phyloP scores from a whole-genome alignment of 2,888 invertebrate species.

The Drosophila nigricruria region DNA sequence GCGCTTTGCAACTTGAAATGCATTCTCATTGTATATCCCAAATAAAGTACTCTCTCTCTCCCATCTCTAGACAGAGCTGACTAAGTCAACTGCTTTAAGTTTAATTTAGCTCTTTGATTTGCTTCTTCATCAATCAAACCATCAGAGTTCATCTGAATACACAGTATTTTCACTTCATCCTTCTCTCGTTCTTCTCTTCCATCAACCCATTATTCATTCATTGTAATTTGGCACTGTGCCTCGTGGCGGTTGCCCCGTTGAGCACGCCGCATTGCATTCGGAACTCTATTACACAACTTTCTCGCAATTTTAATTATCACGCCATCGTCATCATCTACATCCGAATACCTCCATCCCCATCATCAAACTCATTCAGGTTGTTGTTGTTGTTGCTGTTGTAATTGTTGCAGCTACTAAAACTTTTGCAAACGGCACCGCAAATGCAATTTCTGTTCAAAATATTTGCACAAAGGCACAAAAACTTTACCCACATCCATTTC shows the following conservation, averaged over 20 bases:
- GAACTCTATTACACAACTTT: slow-evolving; percentile 47
- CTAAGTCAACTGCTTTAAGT: slow-evolving; percentile 1
- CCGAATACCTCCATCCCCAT: neutral
- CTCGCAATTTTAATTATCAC: slow-evolving; percentile 65
- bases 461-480: slow-evolving; percentile 65
- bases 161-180: neutral
- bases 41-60: neutral
- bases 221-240: slow-evolving; percentile 47
- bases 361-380: neutral
- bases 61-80: neutral
- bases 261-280: slow-evolving; percentile 45
- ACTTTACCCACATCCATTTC: slow-evolving; percentile 32
- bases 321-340: slow-evolving; percentile 38
- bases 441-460: slow-evolving; percentile 72
- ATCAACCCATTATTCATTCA: slow-evolving; percentile 32
- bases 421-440: slow-evolving; percentile 57
- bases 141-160: neutral
- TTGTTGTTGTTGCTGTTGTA: slow-evolving; percentile 14
- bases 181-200: neutral
- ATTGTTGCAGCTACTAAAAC: slow-evolving; percentile 43
- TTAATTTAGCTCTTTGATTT: neutral
- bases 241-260: slow-evolving; percentile 28
- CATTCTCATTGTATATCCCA: neutral
- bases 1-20: neutral
- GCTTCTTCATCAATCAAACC: neutral